These are phyloP conservation scores for Dromius quadrimaculatus DNA, from an alignment of 2,888 invertebrate species.

Conservation along the genomic window DNA sequence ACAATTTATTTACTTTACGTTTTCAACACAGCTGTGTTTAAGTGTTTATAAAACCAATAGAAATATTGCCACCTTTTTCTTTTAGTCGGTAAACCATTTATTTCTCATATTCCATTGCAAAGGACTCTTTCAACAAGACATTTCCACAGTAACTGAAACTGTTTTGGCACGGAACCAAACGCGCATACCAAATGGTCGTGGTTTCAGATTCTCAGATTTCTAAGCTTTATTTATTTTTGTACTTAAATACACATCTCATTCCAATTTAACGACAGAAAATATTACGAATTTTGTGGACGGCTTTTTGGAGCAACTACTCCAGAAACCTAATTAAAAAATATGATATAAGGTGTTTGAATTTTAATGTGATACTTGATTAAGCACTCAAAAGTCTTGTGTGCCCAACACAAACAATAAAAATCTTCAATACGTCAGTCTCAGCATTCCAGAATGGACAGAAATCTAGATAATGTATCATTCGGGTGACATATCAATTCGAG, in stretches of 20 bases:
- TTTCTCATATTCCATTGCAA: constrained; percentile 13
- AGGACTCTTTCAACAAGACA: constrained; percentile 15
- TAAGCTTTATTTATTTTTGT: too few species aligned
- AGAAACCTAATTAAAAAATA: too few species aligned
- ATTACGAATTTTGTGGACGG: too few species aligned
- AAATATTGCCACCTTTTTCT: constrained; percentile 39
- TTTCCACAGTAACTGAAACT: constrained; percentile 9
- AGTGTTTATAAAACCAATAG: constrained; percentile 37
- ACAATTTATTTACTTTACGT: constrained; percentile 34
- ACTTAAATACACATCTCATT: too few species aligned
- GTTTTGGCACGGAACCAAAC: constrained; percentile 20
- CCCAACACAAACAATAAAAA: constrained; percentile 33
- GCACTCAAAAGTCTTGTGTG: too few species aligned
- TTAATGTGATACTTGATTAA: too few species aligned
- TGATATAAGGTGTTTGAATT: too few species aligned
- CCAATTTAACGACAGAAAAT: too few species aligned
- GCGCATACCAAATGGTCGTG: constrained; percentile 26
- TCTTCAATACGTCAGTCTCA: not conserved
- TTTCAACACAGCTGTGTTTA: constrained; percentile 40
- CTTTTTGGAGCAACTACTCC: too few species aligned
- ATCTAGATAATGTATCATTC: constrained; percentile 28
- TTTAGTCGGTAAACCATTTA: constrained; percentile 20
- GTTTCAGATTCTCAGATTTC: too few species aligned
- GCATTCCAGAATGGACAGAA: constrained; percentile 29
- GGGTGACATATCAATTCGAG: constrained; percentile 31